Base-by-base conservation (phyloP, 2,113 vertebrate genomes). In the Trochalopteron elliotii region DNA sequence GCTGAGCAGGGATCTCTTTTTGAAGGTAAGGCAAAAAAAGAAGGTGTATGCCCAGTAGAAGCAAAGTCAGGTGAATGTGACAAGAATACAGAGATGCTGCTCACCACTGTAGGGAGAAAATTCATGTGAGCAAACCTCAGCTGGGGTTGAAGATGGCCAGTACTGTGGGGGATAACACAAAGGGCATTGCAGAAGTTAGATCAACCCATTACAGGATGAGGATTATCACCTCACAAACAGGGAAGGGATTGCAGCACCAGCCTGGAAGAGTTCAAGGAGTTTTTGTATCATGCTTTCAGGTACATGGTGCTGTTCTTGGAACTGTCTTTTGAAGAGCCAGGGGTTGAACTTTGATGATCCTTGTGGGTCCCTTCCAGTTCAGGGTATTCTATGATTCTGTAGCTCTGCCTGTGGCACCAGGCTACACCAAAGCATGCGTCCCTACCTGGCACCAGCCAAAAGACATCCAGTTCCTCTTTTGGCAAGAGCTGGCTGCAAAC, bases 361-460 rank as follows among this genome's bases (percentile, higher is more conserved):
- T 39, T 47, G 39, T 25, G 12, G 11, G n/a, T 27, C 11, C n/a
- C 20, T 35, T 40, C 47, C 24, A 69, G 9, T 39, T 40, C 9
- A 55, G n/a, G 45, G 22, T 47, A 75, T 40, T 53, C 39, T 44
- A 3, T 45, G 11, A 40, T 60, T 52, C 45, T 37, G 11, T 35
- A 50, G 15, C 11, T 79, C 39, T 61, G 3, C 40, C 53, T 92
- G 16, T 69, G 49, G 50, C 22, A 55, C 2, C 2, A 75, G 16
- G 35, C 6, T 3, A 59, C 3, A 0, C 5, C 39, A 72, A 17
- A 27, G 23, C 7, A 2, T 10, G 18, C 0, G 2, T 47, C 11
- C 12, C 7, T 70, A 11, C 4, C 18, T 20, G 4, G 18, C 2
- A 74, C 7, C 11, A 76, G 6, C 2, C 35, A 40, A 53, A 72